Conservation (phyloP, 1,140 invertebrate species). For the Gryon sp. region DNA sequence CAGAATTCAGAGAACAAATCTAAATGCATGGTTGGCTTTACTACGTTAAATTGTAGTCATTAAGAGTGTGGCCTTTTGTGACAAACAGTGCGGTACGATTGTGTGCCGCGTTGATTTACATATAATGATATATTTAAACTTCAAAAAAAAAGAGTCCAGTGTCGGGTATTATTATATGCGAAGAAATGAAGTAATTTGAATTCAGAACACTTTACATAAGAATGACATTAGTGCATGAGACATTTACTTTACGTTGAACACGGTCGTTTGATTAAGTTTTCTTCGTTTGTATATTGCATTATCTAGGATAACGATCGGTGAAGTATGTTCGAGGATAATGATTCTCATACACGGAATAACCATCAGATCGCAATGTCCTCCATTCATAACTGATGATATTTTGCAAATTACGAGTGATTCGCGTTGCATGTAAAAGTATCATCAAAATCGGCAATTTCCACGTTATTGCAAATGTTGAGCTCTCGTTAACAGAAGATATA, state of each 20-base stretch:
- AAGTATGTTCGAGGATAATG: constrained; percentile 7
- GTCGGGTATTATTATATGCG: neutral
- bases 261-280: neutral
- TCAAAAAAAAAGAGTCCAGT: too few species aligned
- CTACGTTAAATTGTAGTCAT: constrained; percentile 34
- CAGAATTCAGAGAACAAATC: constrained; percentile 63
- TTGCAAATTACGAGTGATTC: constrained; percentile 13
- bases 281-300: constrained; percentile 4
- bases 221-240: constrained; percentile 3
- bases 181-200: constrained; percentile 4
- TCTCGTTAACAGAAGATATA: constrained; percentile 39
- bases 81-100: constrained; percentile 18
- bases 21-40: constrained; percentile 32
- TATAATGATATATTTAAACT: constrained; percentile 17
- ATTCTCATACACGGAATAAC: constrained; percentile 21
- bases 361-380: constrained; percentile 22
- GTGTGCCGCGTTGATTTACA: constrained; percentile 5
- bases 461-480: constrained; percentile 10
- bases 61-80: constrained; percentile 2
- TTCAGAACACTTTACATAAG: constrained; percentile 6
- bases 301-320: constrained; percentile 7
- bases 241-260: neutral
- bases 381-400: constrained; percentile 3
- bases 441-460: constrained; percentile 50
- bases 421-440: constrained; percentile 41